Conservation (phyloP, 2,113 vertebrate species). For the Haemorhous mexicanus region DNA sequence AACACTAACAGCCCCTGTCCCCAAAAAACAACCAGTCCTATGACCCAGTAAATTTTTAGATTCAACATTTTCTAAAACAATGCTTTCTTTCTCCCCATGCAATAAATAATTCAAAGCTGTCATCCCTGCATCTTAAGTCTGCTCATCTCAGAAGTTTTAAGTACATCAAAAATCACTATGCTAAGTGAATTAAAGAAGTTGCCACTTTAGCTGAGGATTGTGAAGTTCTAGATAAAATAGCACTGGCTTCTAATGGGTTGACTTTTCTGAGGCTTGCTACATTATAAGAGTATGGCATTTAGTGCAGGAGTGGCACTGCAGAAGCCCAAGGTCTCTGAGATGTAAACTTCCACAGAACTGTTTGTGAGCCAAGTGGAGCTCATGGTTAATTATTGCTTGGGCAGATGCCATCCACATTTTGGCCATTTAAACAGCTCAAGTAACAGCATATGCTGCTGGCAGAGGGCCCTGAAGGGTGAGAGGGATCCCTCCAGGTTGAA, state of each 20-base stretch:
- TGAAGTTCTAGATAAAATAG: background rate
- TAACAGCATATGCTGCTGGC: background rate
- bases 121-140: background rate
- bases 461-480: background rate
- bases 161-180: background rate
- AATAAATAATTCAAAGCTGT: background rate
- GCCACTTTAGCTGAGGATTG: background rate
- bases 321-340: background rate
- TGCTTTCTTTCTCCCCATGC: background rate
- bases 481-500: background rate
- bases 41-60: background rate
- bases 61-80: background rate
- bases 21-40: background rate
- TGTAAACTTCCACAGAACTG: background rate
- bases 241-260: background rate
- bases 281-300: background rate
- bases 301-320: background rate
- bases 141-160: background rate
- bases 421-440: background rate
- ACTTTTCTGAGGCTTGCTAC: background rate
- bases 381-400: background rate
- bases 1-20: background rate
- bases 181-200: background rate
- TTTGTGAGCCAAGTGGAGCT: background rate
- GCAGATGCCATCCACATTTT: background rate